Base-by-base conservation (phyloP, 1,140 invertebrate species). In the Thaumatotibia leucotreta region DNA sequence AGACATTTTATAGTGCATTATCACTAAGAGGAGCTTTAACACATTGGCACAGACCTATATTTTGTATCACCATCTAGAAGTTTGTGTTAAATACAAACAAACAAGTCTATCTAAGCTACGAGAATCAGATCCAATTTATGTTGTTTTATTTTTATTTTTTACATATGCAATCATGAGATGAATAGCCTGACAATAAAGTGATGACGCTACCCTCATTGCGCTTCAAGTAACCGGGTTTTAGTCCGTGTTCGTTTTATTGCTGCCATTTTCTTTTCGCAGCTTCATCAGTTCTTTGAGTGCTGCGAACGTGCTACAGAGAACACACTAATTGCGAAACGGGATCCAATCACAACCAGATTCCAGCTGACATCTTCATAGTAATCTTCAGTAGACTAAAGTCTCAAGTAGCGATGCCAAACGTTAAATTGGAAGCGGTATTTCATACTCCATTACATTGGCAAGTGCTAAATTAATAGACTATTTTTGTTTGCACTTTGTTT, bases 261-360 rank as follows among this genome's bases (percentile, higher is more conserved):
- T 6, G n/a, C 39, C 17, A 45, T 45, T 45, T 45, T 45, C 39
- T 17, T 45, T 45, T 45, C 39, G 17, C 14, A 45, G 4, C 17
- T 45, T 6, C 27, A 10, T n/a, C 17, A 1, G 3, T 58, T 6
- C 27, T n/a, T n/a, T n/a, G n/a, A n/a, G n/a, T n/a, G n/a, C n/a
- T n/a, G 24, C 27, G 52, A n/a, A 58, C 52, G 52, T 58, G 24
- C 24, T 1, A 22, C 22, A 9, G 2, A 29, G 3, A 39, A n/a
- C 11, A n/a, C 11, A 4, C 80, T 80, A 80, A 82, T 70, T 67
- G 75, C 74, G 74, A 79, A 82, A 81, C 73, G 76, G 69, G 72
- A 77, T 76, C 71, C 74, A 83, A 86, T 86, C 79, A 80, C 74
- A 78, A 77, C 52, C 69, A 79, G 79, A 86, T 84, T 69, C 72